These are phyloP conservation scores for Punctoribates punctum DNA, from an alignment of 2,888 invertebrate species.

Conservation along the genomic window DNA sequence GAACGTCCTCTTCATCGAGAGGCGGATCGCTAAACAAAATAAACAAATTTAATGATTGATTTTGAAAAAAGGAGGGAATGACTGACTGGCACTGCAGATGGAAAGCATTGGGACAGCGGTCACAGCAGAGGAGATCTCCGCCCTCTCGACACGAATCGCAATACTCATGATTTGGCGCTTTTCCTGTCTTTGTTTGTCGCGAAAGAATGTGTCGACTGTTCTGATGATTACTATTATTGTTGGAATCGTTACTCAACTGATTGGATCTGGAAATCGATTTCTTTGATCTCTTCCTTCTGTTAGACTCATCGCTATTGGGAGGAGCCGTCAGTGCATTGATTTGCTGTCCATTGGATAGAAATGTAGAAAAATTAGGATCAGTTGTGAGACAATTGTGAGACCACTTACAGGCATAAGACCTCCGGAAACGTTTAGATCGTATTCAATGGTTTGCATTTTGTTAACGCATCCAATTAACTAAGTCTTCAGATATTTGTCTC, in stretches of 20 bases:
- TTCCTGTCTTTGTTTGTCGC: constrained; percentile 30
- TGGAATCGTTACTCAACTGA: constrained; percentile 2
- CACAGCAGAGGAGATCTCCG: constrained; percentile 91
- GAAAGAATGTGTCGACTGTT: constrained; percentile 22
- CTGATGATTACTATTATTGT: constrained; percentile 10
- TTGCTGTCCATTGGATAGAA: constrained; percentile 60
- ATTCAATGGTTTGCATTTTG: constrained; percentile 64
- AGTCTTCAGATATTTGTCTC: not conserved
- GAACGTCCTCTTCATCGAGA: constrained; percentile 79
- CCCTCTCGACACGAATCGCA: constrained; percentile 94
- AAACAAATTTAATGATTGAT: constrained; percentile 6
- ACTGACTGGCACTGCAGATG: constrained; percentile 90
- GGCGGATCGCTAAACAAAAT: constrained; percentile 75
- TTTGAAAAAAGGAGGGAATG: not conserved
- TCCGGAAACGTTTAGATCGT: constrained; percentile 72
- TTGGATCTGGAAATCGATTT: not conserved
- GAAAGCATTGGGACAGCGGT: constrained; percentile 91
- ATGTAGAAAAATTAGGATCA: not conserved
- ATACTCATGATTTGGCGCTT: constrained; percentile 73
- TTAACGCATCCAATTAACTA: not conserved
- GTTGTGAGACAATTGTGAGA: constrained; percentile 32
- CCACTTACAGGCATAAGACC: constrained; percentile 79
- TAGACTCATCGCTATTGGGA: constrained; percentile 68
- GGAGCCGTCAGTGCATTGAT: constrained; percentile 84
- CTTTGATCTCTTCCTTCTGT: not conserved